Evolutionary conservation across 2,888 invertebrate genomes (phyloP).

Genomic region (Caenorhabditis drosophilae): DNA sequence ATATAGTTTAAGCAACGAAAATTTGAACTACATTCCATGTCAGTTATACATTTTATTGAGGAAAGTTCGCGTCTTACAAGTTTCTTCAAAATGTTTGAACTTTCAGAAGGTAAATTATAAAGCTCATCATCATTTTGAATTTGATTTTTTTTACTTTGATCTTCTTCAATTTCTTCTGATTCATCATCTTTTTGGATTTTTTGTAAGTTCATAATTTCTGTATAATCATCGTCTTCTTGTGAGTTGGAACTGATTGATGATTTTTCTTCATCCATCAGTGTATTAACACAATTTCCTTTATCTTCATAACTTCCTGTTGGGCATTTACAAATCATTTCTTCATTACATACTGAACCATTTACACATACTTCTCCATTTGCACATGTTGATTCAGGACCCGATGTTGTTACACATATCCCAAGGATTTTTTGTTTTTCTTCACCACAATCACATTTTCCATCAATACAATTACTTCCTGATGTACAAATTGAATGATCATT

Average conservation of each 20-base stretch:
- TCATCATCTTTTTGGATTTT: no score
- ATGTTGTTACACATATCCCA: conserved; percentile 54
- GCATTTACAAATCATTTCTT: conserved; percentile 24
- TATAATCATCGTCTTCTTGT: neutral
- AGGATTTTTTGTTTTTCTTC: conserved; percentile 42
- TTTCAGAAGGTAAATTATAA: neutral
- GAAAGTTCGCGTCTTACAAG: conserved; percentile 19
- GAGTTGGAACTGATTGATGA: no score
- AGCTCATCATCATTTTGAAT: conserved; percentile 5
- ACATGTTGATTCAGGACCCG: conserved; percentile 60
- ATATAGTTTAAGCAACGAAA: conserved; percentile 36
- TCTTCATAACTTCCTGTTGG: conserved; percentile 13
- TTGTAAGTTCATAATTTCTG: neutral
- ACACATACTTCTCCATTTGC: conserved; percentile 61
- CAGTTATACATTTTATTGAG: conserved; percentile 24
- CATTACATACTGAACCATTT: conserved; percentile 52
- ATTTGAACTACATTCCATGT: conserved; percentile 38
- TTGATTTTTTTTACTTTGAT: conserved; percentile 3
- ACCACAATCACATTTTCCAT: conserved; percentile 46
- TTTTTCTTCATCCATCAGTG: conserved; percentile 5
- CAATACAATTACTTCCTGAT: conserved; percentile 49
- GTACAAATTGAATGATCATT: conserved; percentile 50
- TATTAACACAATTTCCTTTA: conserved; percentile 25
- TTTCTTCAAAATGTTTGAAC: conserved; percentile 3
- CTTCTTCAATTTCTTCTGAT: conserved; percentile 1